Percentiles rank a stretch among this genome's conserved stretches.
phyloP scores from a whole-genome alignment of 1,140 invertebrate species.

The Sogatella furcifera region DNA sequence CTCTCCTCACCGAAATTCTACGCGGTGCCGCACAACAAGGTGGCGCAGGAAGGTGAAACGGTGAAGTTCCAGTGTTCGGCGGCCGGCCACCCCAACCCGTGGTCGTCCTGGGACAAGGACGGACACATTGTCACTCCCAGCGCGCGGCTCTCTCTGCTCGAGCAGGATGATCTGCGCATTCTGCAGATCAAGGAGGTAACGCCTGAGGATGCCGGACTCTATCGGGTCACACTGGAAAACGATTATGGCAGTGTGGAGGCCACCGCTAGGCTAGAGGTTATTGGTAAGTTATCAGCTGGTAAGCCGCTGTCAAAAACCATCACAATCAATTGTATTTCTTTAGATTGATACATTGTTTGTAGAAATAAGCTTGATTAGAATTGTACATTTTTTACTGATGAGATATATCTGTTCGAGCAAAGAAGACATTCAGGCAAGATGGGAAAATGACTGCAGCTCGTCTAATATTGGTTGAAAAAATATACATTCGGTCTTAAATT shows the following conservation, averaged over 20 bases:
- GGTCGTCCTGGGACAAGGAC: slow-evolving; percentile 69
- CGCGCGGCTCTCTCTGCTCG: slow-evolving; percentile 52
- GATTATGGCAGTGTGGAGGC: slow-evolving; percentile 70
- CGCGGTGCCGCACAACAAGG: slow-evolving; percentile 72
- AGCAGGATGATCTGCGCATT: slow-evolving; percentile 61
- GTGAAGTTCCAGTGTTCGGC: slow-evolving; percentile 70
- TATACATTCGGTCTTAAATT: no score
- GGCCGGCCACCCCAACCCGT: slow-evolving; percentile 60
- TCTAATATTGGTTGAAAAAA: no score
- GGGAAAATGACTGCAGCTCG: no score
- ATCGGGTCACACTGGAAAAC: slow-evolving; percentile 69
- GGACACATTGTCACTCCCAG: slow-evolving; percentile 49
- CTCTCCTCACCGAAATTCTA: slow-evolving; percentile 67
- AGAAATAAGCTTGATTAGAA: no score
- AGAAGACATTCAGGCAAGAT: no score
- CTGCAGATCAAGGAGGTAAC: slow-evolving; percentile 68
- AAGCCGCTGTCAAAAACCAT: background rate
- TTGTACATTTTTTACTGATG: no score
- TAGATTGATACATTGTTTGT: no score
- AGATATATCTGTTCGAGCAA: no score
- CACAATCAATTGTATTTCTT: no score
- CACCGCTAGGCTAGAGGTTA: slow-evolving; percentile 66
- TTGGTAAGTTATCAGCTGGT: slow-evolving; percentile 37
- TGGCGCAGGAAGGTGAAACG: slow-evolving; percentile 71
- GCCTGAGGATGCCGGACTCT: slow-evolving; percentile 66